A percentile compares a stretch with the other conserved stretches of the same genome.
These are phyloP conservation scores for Drosophila littoralis DNA, from an alignment of 1,140 invertebrate species.

Conservation along the genomic window DNA sequence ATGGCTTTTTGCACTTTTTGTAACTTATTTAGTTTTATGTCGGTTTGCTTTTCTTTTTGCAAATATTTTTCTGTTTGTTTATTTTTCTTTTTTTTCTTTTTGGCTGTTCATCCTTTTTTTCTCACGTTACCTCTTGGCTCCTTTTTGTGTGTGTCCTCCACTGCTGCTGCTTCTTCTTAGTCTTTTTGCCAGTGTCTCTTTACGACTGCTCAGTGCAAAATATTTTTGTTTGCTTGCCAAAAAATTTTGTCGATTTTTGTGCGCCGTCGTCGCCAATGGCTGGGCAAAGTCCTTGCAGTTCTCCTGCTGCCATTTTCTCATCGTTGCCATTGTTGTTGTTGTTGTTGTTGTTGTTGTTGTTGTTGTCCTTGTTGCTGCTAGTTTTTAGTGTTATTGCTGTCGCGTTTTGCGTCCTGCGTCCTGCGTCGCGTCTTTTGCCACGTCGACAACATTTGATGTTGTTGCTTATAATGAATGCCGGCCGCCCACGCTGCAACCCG, in stretches of 20 bases:
- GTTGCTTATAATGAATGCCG: constrained; percentile 78
- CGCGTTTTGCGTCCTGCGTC: constrained; percentile 58
- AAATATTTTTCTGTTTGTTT: background rate
- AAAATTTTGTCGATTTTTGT: constrained; percentile 65
- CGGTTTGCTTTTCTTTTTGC: constrained; percentile 19
- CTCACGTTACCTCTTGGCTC: background rate
- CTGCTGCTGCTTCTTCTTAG: constrained; percentile 12
- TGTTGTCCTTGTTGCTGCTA: constrained; percentile 47
- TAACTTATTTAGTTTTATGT: constrained; percentile 65
- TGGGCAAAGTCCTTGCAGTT: constrained; percentile 51
- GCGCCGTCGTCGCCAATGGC: constrained; percentile 38
- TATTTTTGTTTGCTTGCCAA: constrained; percentile 68
- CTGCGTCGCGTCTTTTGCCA: constrained; percentile 65
- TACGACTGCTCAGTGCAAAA: constrained; percentile 62
- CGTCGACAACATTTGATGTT: constrained; percentile 79
- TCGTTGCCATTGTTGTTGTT: background rate
- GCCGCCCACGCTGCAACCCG: constrained; percentile 30
- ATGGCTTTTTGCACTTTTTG: constrained; percentile 42
- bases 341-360: constrained; percentile 4
- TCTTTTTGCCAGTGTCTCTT: constrained; percentile 37
- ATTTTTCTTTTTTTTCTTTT: constrained; percentile 3
- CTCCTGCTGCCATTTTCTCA: background rate
- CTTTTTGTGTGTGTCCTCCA: constrained; percentile 5
- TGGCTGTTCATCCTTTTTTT: constrained; percentile 2
- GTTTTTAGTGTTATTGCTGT: constrained; percentile 77